Evolutionary conservation across 2,113 vertebrate genomes (phyloP), one percentile per base, ranked within the genome.

Genomic region (Isichthys henryi): DNA sequence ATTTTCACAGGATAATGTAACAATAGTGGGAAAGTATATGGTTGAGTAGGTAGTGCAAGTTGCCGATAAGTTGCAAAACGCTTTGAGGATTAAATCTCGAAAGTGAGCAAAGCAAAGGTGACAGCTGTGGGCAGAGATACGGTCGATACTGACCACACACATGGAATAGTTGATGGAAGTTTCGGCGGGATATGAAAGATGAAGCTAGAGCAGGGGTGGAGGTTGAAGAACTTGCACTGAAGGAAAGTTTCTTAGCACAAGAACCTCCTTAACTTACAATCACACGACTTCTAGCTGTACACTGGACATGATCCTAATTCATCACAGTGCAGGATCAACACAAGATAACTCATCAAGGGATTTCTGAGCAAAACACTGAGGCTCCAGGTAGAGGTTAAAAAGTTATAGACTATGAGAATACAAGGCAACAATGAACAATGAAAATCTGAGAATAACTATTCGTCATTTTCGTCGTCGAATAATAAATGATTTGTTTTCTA

Each of bases 11-110:
- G 43, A 84, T 84, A 84, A 84, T 84, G 46, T n/a, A 84, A 48
- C 21, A 45, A 84, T 84, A 84, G 82, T 45, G 45, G 19, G 21
- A 48, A 84, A 48, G 19, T 84, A n/a, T 84, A 21, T 45, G 17
- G 82, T n/a, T 84, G 82, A 84, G 45, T 84, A 45, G 82, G 82
- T 46, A 21, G 39, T 11, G 48, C 82, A 84, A 48, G 45, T 48
- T 84, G 45, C 82, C 39, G 82, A 48, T 84, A 84, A 48, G 45
- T 84, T 84, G 80, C 45, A 48, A 84, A 84, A 45, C 23, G 80
- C 80, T 84, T 84, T 84, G 80, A 84, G 80, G 80, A 84, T 84
- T 84, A 84, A 84, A 84, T 84, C 82, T 84, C 7, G 10, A 84
- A 45, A 46, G 82, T 84, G 82, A 84, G 82, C 21, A 48, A 84